Evolutionary conservation across 2,888 invertebrate genomes (phyloP), one percentile per base, ranked within the genome.

Genomic region (Eudemis profundana): DNA sequence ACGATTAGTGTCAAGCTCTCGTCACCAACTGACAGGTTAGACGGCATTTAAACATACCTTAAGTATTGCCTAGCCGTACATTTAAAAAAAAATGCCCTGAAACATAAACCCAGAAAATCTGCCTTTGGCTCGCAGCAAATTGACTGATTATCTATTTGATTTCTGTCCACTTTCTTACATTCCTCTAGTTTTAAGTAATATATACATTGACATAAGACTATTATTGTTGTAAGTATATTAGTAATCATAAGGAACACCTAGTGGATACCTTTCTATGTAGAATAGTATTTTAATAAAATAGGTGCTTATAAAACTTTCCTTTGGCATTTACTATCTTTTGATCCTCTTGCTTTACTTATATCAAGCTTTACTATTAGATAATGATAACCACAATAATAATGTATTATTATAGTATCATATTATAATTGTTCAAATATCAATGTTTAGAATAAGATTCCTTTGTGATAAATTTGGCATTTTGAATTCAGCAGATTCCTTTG

Each of bases 131-230:
- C 10, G n/a, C n/a, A 50, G 5, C 14, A 17, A 23, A 8, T 57
- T 57, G 64, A 51, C 64, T 64, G 57, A 59, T 44, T 33, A 19
- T 17, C 23, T 29, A 21, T 38, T 57, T 50, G 21, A 46, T 64
- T 57, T 62, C 57, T 67, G 57, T 57, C 51, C 61, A 70, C 54
- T 38, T 72, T 74, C 66, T 47, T 59, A 78, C 80, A 82, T 83
- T 83, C 81, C 82, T 71, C 69, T 78, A 74, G 67, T 54, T 67
- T 36, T 71, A 76, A 71, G 64, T 23, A 14, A 47, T 29, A 40
- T 12, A 47, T 40, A 59, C 12, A 23, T 29, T 51, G 21, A 51
- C 15, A 4, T 57, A 38, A 54, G 44, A 56, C 47, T 51, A 60
- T 10, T 50, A 50, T 29, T 50, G 14, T 61, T 59, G 10, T 67